These are phyloP conservation scores for Dufourea novaeangliae DNA, from an alignment of 1,140 invertebrate species.

Conservation along the genomic window DNA sequence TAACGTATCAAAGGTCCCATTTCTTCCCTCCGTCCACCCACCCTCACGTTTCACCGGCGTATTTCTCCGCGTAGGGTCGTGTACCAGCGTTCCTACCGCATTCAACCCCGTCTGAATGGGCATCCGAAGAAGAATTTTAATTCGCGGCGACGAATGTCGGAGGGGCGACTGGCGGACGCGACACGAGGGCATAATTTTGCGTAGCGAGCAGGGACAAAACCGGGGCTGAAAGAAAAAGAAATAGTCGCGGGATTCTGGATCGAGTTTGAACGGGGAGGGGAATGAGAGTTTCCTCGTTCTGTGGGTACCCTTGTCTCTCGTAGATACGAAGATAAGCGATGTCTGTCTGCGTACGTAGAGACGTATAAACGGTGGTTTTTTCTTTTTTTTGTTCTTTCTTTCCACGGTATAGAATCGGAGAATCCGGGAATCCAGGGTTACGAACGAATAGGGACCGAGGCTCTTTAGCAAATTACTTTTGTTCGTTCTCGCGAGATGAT, in stretches of 20 bases:
- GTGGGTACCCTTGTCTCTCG: conserved; percentile 2
- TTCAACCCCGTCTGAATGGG: not conserved
- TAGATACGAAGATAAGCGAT: conserved; percentile 13
- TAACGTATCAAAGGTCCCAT: not conserved
- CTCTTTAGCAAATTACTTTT: conserved; percentile 67
- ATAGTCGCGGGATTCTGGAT: conserved; percentile 36
- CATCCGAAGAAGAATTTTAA: conserved; percentile 24
- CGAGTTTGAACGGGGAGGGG: conserved; percentile 50
- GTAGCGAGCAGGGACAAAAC: not conserved
- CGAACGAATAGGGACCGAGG: conserved; percentile 37
- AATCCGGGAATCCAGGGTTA: conserved; percentile 38
- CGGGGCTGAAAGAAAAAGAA: not conserved
- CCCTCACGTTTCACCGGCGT: too few species aligned
- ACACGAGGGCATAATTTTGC: conserved; percentile 6
- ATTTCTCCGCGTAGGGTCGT: not conserved
- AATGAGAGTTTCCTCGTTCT: too few species aligned
- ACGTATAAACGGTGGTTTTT: conserved; percentile 44
- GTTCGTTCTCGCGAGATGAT: conserved; percentile 57
- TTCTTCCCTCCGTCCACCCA: not conserved
- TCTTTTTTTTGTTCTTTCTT: too few species aligned
- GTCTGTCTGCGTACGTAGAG: not conserved
- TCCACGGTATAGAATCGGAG: conserved; percentile 13
- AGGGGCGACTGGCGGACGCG: not conserved
- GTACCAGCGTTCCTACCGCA: not conserved
- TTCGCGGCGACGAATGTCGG: not conserved